phyloP scores from a whole-genome alignment of 2,888 invertebrate species.

The Cremastobaeus sp. region DNA sequence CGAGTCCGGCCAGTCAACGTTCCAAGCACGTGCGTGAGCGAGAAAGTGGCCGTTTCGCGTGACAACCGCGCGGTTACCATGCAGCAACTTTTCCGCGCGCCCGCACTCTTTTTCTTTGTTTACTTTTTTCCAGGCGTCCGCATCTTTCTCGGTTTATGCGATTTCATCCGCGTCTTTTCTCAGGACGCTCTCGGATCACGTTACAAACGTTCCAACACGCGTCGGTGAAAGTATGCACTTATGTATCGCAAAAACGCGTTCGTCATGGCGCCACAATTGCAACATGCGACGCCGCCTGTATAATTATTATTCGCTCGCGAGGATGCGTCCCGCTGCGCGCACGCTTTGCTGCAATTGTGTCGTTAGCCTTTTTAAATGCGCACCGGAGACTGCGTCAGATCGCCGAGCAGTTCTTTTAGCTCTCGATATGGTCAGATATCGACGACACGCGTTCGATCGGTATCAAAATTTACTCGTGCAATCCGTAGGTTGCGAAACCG shows the following conservation, averaged over 20 bases:
- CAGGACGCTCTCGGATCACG: slow-evolving; percentile 37
- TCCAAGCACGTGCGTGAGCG: not conserved
- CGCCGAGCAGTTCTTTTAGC: not conserved
- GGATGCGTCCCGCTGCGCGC: slow-evolving; percentile 40
- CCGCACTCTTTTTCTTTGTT: not conserved
- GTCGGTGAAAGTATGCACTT: slow-evolving; percentile 58
- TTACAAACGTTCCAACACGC: slow-evolving; percentile 48
- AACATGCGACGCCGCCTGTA: slow-evolving; percentile 59
- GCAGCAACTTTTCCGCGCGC: not conserved
- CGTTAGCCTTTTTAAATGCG: slow-evolving; percentile 8
- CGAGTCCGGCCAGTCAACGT: too few species aligned
- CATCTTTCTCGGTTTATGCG: not conserved
- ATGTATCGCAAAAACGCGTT: slow-evolving; percentile 55
- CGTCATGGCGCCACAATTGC: slow-evolving; percentile 61
- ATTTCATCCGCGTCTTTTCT: slow-evolving; percentile 2
- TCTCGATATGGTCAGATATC: slow-evolving; percentile 28
- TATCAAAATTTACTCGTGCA: too few species aligned
- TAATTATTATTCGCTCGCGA: slow-evolving; percentile 58
- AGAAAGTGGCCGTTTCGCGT: too few species aligned
- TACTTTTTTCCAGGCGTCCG: not conserved
- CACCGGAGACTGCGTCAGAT: not conserved
- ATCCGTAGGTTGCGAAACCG: too few species aligned
- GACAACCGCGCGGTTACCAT: too few species aligned
- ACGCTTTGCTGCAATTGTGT: slow-evolving; percentile 16
- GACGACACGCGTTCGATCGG: slow-evolving; percentile 8